Conservation (phyloP, 2,113 vertebrate genomes). For the Verasper variegatus region DNA sequence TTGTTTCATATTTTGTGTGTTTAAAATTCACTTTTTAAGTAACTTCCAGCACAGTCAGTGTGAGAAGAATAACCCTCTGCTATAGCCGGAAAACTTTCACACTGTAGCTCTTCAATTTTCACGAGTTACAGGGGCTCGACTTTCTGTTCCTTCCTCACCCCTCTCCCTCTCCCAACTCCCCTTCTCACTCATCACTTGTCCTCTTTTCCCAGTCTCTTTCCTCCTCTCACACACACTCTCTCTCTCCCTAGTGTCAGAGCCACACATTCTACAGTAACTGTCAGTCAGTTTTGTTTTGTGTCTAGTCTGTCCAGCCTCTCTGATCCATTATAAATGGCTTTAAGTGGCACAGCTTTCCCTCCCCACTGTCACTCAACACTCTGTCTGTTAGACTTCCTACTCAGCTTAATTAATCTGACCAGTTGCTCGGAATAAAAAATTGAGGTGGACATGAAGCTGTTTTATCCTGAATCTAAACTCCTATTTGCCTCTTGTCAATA, state of each 20-base stretch:
- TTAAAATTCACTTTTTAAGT: too few relatives aligned
- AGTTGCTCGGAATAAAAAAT: slow-evolving; percentile 34
- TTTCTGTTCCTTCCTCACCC: background rate
- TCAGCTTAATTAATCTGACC: slow-evolving; percentile 60
- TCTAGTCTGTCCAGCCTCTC: slow-evolving; percentile 56
- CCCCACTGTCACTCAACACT: background rate
- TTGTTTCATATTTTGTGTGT: too few relatives aligned
- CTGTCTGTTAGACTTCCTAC: too few relatives aligned
- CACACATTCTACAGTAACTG: slow-evolving; percentile 55
- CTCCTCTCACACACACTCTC: slow-evolving; percentile 2
- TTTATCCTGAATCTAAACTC: background rate
- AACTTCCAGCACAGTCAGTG: too few relatives aligned
- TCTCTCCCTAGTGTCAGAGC: slow-evolving; percentile 43
- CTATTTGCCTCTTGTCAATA: background rate
- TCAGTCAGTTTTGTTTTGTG: slow-evolving; percentile 70
- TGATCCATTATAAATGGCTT: slow-evolving; percentile 71
- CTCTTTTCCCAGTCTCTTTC: background rate
- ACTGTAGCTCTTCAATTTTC: background rate
- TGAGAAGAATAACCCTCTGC: background rate
- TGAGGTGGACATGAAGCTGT: slow-evolving; percentile 29
- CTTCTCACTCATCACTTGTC: background rate
- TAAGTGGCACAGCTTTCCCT: slow-evolving; percentile 60
- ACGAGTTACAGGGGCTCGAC: background rate
- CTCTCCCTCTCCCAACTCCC: background rate
- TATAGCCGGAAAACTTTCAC: too few relatives aligned